phyloP scores from a whole-genome alignment of 2,797 vertebrate genomes.

The Lerista edwardsae region DNA sequence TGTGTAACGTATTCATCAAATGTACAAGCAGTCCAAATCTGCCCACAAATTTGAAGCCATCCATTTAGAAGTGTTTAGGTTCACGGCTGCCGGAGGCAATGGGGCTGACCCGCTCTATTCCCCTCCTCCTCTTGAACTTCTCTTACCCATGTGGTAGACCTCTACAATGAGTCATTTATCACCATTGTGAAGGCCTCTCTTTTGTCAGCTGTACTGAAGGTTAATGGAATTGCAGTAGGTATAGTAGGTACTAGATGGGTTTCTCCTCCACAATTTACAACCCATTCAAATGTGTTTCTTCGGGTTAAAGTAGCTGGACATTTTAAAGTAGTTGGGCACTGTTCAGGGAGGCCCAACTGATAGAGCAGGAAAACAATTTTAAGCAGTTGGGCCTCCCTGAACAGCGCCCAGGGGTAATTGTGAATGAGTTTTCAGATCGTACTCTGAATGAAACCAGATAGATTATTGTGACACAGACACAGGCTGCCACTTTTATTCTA shows the following conservation, averaged over 20 bases:
- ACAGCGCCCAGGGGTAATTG: background rate
- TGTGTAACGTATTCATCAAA: background rate
- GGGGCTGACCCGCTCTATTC: background rate
- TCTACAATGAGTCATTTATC: slow-evolving; percentile 44
- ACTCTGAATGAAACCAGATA: slow-evolving; percentile 7
- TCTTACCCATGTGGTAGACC: background rate
- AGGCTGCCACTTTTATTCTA: background rate
- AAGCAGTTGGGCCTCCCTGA: slow-evolving; percentile 25
- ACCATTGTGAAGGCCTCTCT: slow-evolving; percentile 27
- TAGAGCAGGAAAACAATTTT: slow-evolving; percentile 45
- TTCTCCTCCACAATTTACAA: slow-evolving; percentile 42
- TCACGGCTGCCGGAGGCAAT: background rate
- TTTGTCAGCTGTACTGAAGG: slow-evolving; percentile 39
- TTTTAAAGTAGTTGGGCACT: too few relatives aligned
- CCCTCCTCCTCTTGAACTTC: background rate
- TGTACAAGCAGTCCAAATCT: background rate
- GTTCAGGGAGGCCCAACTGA: slow-evolving; percentile 39
- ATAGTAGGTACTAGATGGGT: slow-evolving; percentile 36
- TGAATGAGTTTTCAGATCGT: slow-evolving; percentile 41
- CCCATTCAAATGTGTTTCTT: slow-evolving; percentile 48
- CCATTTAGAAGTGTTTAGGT: slow-evolving; percentile 1
- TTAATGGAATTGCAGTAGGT: slow-evolving; percentile 32
- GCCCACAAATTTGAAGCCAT: background rate
- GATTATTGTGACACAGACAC: background rate
- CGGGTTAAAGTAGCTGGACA: slow-evolving; percentile 32